Evolutionary conservation across 1,140 invertebrate species (phyloP), one percentile per base, ranked within the genome.

Genomic region (Papilio polytes): DNA sequence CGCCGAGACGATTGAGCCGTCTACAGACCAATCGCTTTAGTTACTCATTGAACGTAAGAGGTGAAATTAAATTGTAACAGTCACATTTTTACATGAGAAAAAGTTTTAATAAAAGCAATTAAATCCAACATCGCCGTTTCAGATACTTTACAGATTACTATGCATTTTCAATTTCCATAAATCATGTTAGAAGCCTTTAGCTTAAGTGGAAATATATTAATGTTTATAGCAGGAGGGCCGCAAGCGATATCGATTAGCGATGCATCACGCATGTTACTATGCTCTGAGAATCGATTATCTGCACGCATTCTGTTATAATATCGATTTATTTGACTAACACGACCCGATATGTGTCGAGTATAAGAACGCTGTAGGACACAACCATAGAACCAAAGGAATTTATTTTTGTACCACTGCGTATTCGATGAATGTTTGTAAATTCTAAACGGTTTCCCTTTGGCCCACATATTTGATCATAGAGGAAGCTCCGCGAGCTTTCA

Each of bases 221-320:
- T 63, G 76, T 59, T 56, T 78, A 59, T 63, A 20, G 36, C 20
- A 59, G 44, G 53, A 41, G 53, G 51, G 18, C 26, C 53, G 63
- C 26, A 26, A 15, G 12, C 63, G 26, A 63, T 81, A 83, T 83
- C 80, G 80, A 83, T 80, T 78, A 44, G 73, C 56, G 48, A 73
- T 83, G 74, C 78, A 82, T 73, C 63, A 72, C 80, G 81, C 78
- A 66, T 80, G 81, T 36, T 80, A 22, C 36, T 18, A 44, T 74
- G 78, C 77, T 80, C 80, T 63, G 15, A 53, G 51, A 80, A 77
- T 78, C 80, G 78, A 84, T 84, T 83, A 83, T n/a, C 79, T 76
- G 79, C 82, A 83, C 82, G 82, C 82, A 80, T 83, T 76, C 78
- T 77, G 66, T 74, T 80, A 56, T 18, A 59, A 80, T 83, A 83